A percentile compares a stretch with the other conserved stretches of the same genome.
Conservation (phyloP, 1,140 invertebrate species). For the Oryctes rhinoceros region DNA sequence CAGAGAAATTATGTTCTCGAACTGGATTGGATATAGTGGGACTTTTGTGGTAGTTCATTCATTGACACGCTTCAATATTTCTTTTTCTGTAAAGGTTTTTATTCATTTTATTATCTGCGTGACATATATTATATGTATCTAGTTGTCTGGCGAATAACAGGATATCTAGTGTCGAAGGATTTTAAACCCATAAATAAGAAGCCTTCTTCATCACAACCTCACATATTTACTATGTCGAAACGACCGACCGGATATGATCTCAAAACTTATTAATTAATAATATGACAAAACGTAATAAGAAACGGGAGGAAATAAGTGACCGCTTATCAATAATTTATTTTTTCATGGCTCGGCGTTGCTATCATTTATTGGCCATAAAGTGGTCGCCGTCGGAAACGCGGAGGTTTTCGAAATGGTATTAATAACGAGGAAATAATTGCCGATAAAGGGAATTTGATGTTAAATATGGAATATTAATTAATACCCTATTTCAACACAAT, state of each 20-base stretch:
- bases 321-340: conserved; percentile 12
- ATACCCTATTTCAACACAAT: too few species aligned
- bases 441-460: not conserved
- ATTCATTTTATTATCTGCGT: conserved; percentile 15
- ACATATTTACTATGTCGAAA: not conserved
- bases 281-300: not conserved
- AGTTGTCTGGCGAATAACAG: not conserved
- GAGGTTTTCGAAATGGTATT: not conserved
- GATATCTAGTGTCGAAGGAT: not conserved
- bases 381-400: not conserved
- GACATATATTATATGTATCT: conserved; percentile 11
- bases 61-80: not conserved
- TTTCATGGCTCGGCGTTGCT: too few species aligned
- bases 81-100: not conserved
- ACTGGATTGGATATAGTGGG: not conserved
- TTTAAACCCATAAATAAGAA: too few species aligned
- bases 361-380: not conserved
- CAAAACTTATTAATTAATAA: conserved; percentile 5
- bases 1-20: conserved; percentile 5
- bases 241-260: not conserved
- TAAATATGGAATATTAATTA: not conserved
- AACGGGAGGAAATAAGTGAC: not conserved
- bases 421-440: not conserved
- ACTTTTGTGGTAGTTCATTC: conserved; percentile 5
- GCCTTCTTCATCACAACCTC: too few species aligned